Percentiles rank a stretch among this genome's conserved stretches.
phyloP scores from a whole-genome alignment of 2,797 vertebrate species.

The Schizopygopsis malacanthus region DNA sequence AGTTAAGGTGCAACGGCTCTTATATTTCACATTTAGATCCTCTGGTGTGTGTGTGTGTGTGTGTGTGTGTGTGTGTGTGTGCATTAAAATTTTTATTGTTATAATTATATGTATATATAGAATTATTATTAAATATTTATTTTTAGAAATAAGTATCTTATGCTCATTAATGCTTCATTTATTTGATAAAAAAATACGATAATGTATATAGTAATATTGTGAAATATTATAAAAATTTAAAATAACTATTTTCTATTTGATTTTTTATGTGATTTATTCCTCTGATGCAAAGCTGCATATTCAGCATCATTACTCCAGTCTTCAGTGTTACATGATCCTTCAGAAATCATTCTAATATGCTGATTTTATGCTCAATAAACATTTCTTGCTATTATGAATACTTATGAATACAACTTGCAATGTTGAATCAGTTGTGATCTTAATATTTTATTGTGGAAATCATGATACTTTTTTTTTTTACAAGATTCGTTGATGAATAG shows the following conservation, averaged over 20 bases:
- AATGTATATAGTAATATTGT: too few species aligned
- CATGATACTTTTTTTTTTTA: not conserved
- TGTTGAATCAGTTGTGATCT: not conserved
- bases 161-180: not conserved
- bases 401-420: too few species aligned
- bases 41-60: not conserved
- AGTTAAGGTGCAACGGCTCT: not conserved
- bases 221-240: not conserved
- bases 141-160: too few species aligned
- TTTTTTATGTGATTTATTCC: not conserved
- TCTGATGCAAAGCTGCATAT: not conserved
- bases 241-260: not conserved
- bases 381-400: not conserved
- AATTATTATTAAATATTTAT: too few species aligned
- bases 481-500: not conserved
- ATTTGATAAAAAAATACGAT: not conserved
- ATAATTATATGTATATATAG: too few species aligned
- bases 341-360: not conserved
- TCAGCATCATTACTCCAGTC: not conserved
- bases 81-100: not conserved
- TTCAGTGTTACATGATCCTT: not conserved
- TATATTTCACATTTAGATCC: not conserved
- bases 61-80: not conserved
- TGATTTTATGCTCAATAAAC: not conserved
- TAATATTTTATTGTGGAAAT: not conserved